Evolutionary conservation across 1,140 invertebrate species (phyloP).

Genomic region (Drosophila rufa): DNA sequence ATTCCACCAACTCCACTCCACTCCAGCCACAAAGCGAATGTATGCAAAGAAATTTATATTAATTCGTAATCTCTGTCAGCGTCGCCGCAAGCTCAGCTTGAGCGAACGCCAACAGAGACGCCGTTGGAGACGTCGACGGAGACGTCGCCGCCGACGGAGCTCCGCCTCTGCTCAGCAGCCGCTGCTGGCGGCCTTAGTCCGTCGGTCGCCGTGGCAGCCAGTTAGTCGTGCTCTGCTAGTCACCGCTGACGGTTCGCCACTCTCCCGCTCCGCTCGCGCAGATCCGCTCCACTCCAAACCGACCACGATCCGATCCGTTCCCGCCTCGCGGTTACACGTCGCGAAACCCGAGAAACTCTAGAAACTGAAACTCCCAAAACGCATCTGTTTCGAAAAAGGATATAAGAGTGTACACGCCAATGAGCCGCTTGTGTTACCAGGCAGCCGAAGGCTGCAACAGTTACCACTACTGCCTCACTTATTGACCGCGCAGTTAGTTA

Average conservation of each 20-base stretch:
- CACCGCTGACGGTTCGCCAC: conserved; percentile 63
- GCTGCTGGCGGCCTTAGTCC: conserved; percentile 58
- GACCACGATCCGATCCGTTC: background rate
- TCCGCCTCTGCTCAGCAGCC: conserved; percentile 10
- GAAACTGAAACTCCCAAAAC: background rate
- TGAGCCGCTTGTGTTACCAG: conserved; percentile 11
- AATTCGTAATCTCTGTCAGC: conserved; percentile 61
- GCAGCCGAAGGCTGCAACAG: conserved; percentile 14
- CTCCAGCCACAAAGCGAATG: conserved; percentile 9
- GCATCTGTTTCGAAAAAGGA: conserved; percentile 4
- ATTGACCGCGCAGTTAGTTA: conserved; percentile 3
- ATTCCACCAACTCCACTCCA: conserved; percentile 6
- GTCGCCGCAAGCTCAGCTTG: conserved; percentile 30
- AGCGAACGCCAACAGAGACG: conserved; percentile 7
- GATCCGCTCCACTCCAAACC: conserved; percentile 2
- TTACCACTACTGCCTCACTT: conserved; percentile 7
- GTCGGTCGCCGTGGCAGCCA: conserved; percentile 69
- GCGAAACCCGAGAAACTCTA: background rate
- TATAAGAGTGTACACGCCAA: conserved; percentile 4
- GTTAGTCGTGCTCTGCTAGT: conserved; percentile 80
- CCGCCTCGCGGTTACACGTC: conserved; percentile 8
- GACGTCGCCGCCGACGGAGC: conserved; percentile 1
- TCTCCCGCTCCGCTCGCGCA: conserved; percentile 31
- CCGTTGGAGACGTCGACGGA: background rate
- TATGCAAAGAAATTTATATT: conserved; percentile 67